These are phyloP conservation scores for Euzetes globulus DNA, from an alignment of 2,888 invertebrate genomes.

Conservation along the genomic window DNA sequence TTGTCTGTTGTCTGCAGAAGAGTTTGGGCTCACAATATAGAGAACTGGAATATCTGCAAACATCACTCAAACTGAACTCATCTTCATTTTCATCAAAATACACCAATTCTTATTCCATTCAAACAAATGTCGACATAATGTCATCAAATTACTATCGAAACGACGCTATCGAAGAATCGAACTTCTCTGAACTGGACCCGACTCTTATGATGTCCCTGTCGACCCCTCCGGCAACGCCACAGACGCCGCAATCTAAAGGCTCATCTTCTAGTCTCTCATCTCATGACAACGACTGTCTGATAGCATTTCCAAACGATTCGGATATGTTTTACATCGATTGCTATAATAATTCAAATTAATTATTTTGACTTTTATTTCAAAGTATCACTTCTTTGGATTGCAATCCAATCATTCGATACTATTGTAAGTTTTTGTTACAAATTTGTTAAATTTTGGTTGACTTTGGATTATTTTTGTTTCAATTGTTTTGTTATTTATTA, in stretches of 20 bases:
- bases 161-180: background rate
- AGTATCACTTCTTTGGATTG: background rate
- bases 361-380: background rate
- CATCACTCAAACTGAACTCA: conserved; percentile 5
- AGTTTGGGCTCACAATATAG: background rate
- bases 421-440: background rate
- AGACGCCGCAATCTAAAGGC: background rate
- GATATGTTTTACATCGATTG: conserved; percentile 21
- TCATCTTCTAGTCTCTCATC: conserved; percentile 28
- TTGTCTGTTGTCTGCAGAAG: background rate
- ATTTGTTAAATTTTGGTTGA: background rate
- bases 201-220: conserved; percentile 5
- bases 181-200: background rate
- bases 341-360: conserved; percentile 20
- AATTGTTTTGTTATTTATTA: too few relatives aligned
- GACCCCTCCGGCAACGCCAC: background rate
- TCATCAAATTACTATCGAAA: background rate
- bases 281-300: background rate
- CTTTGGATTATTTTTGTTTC: background rate
- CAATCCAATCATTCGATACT: background rate
- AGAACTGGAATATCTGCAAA: conserved; percentile 5
- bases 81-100: conserved; percentile 3
- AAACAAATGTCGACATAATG: conserved; percentile 10
- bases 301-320: background rate
- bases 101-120: background rate